Conservation (phyloP, 2,113 vertebrate species). For the Gavia stellata region DNA sequence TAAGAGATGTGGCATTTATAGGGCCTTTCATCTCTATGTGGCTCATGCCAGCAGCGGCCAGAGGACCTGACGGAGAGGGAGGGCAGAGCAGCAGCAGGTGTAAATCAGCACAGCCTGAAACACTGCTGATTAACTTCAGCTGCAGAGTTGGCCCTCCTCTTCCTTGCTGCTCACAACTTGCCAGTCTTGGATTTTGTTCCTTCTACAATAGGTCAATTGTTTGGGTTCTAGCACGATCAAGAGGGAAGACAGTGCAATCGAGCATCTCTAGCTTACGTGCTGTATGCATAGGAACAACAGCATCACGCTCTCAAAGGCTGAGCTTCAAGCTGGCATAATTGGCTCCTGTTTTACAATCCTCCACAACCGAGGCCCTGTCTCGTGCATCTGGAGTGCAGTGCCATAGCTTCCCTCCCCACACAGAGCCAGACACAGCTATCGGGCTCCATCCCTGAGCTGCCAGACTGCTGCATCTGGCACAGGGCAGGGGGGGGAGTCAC, state of each 20-base stretch:
- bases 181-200: background rate
- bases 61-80: background rate
- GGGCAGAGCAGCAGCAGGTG: background rate
- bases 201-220: background rate
- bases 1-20: background rate
- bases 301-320: background rate
- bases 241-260: fast-evolving
- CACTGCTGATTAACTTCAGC: background rate
- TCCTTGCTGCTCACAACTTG: background rate
- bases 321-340: background rate
- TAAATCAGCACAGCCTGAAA: background rate
- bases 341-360: background rate
- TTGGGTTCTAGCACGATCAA: background rate
- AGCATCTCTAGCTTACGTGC: background rate
- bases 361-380: background rate
- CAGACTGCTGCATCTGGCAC: background rate
- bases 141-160: background rate
- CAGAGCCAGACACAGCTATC: background rate
- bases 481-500: too few species aligned
- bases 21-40: background rate
- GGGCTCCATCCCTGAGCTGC: background rate
- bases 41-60: background rate
- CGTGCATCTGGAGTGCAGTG: background rate
- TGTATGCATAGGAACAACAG: background rate
- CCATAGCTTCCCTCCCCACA: background rate